Percentiles rank a stretch among this genome's conserved stretches.
Evolutionary conservation across 2,888 invertebrate genomes (phyloP).

Genomic region (Neoscelio sp.): DNA sequence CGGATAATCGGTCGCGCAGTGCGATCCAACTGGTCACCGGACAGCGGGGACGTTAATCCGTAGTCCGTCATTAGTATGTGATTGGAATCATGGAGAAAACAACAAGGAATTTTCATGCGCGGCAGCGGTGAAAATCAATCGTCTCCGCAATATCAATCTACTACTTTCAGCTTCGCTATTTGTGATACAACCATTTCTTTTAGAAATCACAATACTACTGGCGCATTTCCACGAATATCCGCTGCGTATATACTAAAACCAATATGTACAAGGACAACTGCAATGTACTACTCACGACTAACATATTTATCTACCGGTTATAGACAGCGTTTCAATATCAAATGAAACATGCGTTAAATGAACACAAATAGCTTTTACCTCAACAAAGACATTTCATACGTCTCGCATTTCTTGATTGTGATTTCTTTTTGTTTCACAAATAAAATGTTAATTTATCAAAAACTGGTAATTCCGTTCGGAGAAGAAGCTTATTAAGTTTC

Average conservation of each 20-base stretch:
- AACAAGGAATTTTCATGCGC: slow-evolving; percentile 51
- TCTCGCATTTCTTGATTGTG: background rate
- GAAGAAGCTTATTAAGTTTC: too few species aligned
- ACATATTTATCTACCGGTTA: slow-evolving; percentile 41
- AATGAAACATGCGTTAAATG: slow-evolving; percentile 30
- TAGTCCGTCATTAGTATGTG: slow-evolving; percentile 57
- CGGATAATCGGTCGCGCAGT: slow-evolving; percentile 24
- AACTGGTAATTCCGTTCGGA: too few species aligned
- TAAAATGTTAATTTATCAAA: background rate
- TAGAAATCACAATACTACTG: slow-evolving; percentile 58
- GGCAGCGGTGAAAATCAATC: slow-evolving; percentile 60
- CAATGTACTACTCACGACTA: slow-evolving; percentile 39
- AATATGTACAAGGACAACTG: slow-evolving; percentile 38
- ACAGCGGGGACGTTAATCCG: slow-evolving; percentile 43
- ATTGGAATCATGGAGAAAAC: slow-evolving; percentile 52
- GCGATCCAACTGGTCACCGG: slow-evolving; percentile 28
- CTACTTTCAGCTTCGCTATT: slow-evolving; percentile 71
- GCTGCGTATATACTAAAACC: slow-evolving; percentile 33
- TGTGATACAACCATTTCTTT: slow-evolving; percentile 73
- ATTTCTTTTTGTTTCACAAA: too few species aligned
- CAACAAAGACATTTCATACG: background rate
- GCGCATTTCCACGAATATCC: slow-evolving; percentile 37
- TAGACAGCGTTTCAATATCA: slow-evolving; percentile 25
- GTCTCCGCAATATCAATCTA: slow-evolving; percentile 78
- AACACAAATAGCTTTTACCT: slow-evolving; percentile 29